Percentiles rank a stretch among this genome's conserved stretches.
These are phyloP conservation scores for Drosophila mulleri DNA, from an alignment of 2,888 invertebrate species.

Conservation along the genomic window DNA sequence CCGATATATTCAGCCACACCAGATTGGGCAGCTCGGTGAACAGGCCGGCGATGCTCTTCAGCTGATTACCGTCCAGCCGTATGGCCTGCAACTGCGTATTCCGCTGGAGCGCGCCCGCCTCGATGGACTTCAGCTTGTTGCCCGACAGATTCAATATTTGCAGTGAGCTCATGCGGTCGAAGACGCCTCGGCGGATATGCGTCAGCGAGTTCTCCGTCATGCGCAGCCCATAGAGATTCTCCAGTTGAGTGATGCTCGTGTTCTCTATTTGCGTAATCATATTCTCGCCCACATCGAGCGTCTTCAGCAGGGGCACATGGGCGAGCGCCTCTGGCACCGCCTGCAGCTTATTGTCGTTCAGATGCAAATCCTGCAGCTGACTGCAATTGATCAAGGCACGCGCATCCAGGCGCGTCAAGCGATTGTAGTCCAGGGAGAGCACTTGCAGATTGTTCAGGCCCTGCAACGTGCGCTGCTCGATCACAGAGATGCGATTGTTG, in stretches of 20 bases:
- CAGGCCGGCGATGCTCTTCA: conserved; percentile 92
- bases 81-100: conserved; percentile 94
- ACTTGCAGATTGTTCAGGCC: conserved; percentile 94
- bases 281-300: conserved; percentile 96
- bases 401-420: conserved; percentile 91
- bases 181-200: conserved; percentile 91
- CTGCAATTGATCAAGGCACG: conserved; percentile 95
- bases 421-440: conserved; percentile 94
- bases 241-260: conserved; percentile 93
- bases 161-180: conserved; percentile 91
- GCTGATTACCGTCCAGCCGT: conserved; percentile 93
- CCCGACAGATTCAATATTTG: conserved; percentile 95
- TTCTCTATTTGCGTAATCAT: conserved; percentile 92
- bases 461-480: conserved; percentile 93
- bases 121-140: conserved; percentile 92
- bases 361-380: conserved; percentile 94
- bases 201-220: conserved; percentile 95
- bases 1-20: conserved; percentile 95
- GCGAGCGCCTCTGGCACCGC: conserved; percentile 92
- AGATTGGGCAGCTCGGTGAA: conserved; percentile 93
- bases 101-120: conserved; percentile 92
- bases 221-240: conserved; percentile 93
- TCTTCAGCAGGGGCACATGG: conserved; percentile 93
- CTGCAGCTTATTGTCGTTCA: conserved; percentile 94
- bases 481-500: conserved; percentile 92